These are phyloP conservation scores for Babyrousa celebensis DNA, from an alignment of 2,797 vertebrate genomes.

Conservation along the genomic window DNA sequence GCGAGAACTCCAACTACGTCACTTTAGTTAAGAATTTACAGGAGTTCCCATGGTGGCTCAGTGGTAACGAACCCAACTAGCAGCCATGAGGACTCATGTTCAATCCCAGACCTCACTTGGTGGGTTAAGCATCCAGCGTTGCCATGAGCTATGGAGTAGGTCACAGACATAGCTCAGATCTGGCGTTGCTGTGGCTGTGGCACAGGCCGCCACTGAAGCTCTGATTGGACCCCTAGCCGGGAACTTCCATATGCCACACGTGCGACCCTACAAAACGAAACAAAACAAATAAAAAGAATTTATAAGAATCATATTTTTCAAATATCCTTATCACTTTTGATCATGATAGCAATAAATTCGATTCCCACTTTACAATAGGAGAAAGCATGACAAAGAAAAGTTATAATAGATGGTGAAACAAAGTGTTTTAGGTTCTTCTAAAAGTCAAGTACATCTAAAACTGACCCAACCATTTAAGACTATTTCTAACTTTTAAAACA, in stretches of 20 bases:
- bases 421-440: slow-evolving; percentile 70
- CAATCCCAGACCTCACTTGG: too few species aligned
- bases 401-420: neutral
- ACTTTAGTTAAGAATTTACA: slow-evolving; percentile 33
- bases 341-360: neutral
- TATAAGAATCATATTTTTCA: slow-evolving; percentile 56
- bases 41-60: neutral
- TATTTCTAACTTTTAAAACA: slow-evolving; percentile 49
- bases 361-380: slow-evolving; percentile 1
- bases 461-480: slow-evolving; percentile 2
- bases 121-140: too few species aligned
- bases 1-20: too few species aligned
- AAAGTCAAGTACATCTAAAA: slow-evolving; percentile 59
- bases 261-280: too few species aligned
- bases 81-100: too few species aligned
- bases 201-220: too few species aligned
- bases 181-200: too few species aligned
- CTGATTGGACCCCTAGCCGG: too few species aligned
- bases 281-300: neutral
- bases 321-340: slow-evolving; percentile 23
- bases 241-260: too few species aligned
- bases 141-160: too few species aligned
- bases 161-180: too few species aligned
- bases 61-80: too few species aligned
- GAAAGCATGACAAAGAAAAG: slow-evolving; percentile 31